phyloP scores from a whole-genome alignment of 2,113 vertebrate genomes.

The Mesitornis unicolor region DNA sequence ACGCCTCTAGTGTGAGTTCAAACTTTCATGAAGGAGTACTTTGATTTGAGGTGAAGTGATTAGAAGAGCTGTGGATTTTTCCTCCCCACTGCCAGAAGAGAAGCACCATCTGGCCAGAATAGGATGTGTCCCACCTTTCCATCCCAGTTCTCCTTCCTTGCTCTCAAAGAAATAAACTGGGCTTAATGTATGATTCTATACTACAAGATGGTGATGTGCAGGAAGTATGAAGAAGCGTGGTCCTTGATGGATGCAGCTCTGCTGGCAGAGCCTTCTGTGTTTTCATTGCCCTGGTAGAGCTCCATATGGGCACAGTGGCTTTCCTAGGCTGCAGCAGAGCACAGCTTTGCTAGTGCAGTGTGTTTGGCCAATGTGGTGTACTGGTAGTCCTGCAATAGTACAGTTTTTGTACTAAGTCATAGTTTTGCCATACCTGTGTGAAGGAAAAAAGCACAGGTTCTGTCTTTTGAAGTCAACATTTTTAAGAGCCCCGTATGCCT shows the following conservation, averaged over 20 bases:
- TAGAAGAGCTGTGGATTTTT: not conserved
- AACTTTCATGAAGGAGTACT: not conserved
- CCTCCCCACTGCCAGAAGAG: not conserved
- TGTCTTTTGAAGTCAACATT: not conserved
- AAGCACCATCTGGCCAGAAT: not conserved
- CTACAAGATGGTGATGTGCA: not conserved
- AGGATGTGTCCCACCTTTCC: not conserved
- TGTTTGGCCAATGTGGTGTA: rapidly evolving
- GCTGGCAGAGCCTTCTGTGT: not conserved
- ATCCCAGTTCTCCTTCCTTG: not conserved
- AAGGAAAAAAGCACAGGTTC: not conserved
- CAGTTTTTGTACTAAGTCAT: not conserved
- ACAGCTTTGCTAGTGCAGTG: not conserved
- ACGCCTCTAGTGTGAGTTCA: not conserved
- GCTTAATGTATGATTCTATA: not conserved
- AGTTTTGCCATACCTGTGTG: not conserved
- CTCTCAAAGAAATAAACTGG: not conserved
- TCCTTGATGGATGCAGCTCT: not conserved
- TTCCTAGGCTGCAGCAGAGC: not conserved
- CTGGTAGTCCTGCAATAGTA: not conserved
- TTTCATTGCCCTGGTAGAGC: not conserved
- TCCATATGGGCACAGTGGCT: rapidly evolving
- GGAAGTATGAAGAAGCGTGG: not conserved
- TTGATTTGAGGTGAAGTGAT: not conserved
- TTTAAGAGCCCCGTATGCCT: not conserved